phyloP scores from a whole-genome alignment of 2,888 invertebrate genomes.

The Holacanthella duospinosa region DNA sequence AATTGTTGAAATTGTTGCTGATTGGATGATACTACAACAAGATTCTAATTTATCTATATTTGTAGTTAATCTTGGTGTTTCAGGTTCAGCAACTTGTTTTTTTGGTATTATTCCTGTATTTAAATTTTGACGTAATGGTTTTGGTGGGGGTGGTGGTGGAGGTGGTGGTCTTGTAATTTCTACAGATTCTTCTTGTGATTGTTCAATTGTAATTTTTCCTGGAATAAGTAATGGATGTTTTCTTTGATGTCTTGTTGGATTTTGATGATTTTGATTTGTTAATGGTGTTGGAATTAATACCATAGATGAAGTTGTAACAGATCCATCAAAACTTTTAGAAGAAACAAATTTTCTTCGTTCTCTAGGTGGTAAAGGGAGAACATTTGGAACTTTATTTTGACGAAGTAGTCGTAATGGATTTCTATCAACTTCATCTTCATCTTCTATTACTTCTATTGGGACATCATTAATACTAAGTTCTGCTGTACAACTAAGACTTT shows the following conservation, averaged over 20 bases:
- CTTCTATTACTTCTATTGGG: slow-evolving; percentile 11
- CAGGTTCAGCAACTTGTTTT: background rate
- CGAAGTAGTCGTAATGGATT: slow-evolving; percentile 50
- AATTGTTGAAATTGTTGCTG: too few species aligned
- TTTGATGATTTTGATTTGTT: background rate
- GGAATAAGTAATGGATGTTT: slow-evolving; percentile 73
- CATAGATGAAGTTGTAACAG: background rate
- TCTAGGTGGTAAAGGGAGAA: slow-evolving; percentile 60
- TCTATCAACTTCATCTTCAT: slow-evolving; percentile 37
- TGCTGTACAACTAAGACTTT: background rate
- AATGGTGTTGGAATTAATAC: slow-evolving; percentile 34
- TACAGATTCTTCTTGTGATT: slow-evolving; percentile 3
- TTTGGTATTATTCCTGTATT: background rate
- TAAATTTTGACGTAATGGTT: slow-evolving; percentile 22
- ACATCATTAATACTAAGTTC: background rate
- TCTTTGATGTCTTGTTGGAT: slow-evolving; percentile 54
- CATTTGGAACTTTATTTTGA: slow-evolving; percentile 32
- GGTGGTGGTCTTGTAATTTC: too few species aligned
- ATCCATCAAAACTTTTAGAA: slow-evolving; percentile 38
- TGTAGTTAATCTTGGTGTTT: background rate
- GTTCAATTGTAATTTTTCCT: background rate
- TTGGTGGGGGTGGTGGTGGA: slow-evolving; percentile 32
- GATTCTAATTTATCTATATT: too few species aligned
- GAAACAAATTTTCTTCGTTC: slow-evolving; percentile 49
- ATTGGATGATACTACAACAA: too few species aligned